These are phyloP conservation scores for Chlorops oryzae DNA, from an alignment of 1,140 invertebrate genomes.

Conservation along the genomic window DNA sequence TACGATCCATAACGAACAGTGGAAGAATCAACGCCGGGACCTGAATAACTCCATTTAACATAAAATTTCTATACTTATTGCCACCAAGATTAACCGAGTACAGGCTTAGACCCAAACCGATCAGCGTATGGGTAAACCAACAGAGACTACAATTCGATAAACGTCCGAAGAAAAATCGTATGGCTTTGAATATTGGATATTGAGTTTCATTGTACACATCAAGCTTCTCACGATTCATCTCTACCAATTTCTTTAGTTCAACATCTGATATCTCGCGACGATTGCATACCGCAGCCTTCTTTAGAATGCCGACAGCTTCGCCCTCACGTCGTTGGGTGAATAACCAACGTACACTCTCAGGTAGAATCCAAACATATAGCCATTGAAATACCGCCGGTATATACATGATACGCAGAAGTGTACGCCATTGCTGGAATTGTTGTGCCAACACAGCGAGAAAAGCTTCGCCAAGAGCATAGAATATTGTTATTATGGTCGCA, in stretches of 20 bases:
- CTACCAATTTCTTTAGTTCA: slow-evolving; percentile 43
- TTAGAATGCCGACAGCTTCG: slow-evolving; percentile 55
- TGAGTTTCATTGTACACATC: slow-evolving; percentile 30
- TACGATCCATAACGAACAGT: slow-evolving; percentile 58
- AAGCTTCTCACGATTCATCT: slow-evolving; percentile 28
- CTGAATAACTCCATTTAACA: slow-evolving; percentile 64
- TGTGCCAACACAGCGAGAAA: slow-evolving; percentile 61
- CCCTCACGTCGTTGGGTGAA: slow-evolving; percentile 61
- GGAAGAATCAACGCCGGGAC: slow-evolving; percentile 64
- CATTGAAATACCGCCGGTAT: slow-evolving; percentile 60
- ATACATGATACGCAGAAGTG: slow-evolving; percentile 61
- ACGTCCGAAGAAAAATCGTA: slow-evolving; percentile 40
- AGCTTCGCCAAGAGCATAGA: slow-evolving; percentile 66
- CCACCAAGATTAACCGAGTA: slow-evolving; percentile 70
- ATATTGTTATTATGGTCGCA: slow-evolving; percentile 63
- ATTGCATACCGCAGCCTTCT: slow-evolving; percentile 63
- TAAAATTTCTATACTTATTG: slow-evolving; percentile 66
- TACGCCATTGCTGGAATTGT: slow-evolving; percentile 64
- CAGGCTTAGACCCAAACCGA: slow-evolving; percentile 77
- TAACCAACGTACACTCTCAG: slow-evolving; percentile 67
- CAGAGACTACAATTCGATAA: slow-evolving; percentile 60
- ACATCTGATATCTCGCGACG: slow-evolving; percentile 53
- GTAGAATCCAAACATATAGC: slow-evolving; percentile 54
- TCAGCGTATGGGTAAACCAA: slow-evolving; percentile 64
- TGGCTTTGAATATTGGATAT: slow-evolving; percentile 31